Evolutionary conservation across 2,113 vertebrate genomes (phyloP).

Genomic region (Burhinus oedicnemus): DNA sequence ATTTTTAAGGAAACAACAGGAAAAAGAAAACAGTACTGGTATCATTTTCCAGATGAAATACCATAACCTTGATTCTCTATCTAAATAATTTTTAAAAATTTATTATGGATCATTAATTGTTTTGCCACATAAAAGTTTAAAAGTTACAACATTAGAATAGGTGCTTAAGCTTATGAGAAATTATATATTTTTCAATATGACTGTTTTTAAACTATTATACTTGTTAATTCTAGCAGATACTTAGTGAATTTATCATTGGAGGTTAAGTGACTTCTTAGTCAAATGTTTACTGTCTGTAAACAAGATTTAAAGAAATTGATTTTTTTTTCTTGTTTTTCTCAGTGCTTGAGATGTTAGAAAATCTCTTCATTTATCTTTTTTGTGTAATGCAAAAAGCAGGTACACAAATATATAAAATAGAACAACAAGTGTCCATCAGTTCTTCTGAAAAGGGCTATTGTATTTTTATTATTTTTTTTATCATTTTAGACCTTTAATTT

Average conservation of each 20-base stretch:
- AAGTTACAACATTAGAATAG: background rate
- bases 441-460: background rate
- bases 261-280: background rate
- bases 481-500: background rate
- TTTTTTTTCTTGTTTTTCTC: background rate
- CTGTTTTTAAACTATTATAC: background rate
- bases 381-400: background rate
- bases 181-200: background rate
- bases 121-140: background rate
- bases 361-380: background rate
- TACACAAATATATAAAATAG: background rate
- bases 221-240: background rate
- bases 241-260: background rate
- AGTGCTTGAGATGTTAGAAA: background rate
- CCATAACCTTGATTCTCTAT: background rate
- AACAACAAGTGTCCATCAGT: background rate
- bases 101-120: slow-evolving; percentile 8
- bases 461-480: background rate
- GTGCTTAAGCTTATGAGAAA: background rate
- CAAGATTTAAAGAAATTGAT: background rate
- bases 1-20: background rate
- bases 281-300: background rate
- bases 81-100: background rate
- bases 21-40: background rate
- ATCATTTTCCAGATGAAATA: background rate